phyloP scores from a whole-genome alignment of 2,113 vertebrate genomes.

The Porphyrio hochstetteri region DNA sequence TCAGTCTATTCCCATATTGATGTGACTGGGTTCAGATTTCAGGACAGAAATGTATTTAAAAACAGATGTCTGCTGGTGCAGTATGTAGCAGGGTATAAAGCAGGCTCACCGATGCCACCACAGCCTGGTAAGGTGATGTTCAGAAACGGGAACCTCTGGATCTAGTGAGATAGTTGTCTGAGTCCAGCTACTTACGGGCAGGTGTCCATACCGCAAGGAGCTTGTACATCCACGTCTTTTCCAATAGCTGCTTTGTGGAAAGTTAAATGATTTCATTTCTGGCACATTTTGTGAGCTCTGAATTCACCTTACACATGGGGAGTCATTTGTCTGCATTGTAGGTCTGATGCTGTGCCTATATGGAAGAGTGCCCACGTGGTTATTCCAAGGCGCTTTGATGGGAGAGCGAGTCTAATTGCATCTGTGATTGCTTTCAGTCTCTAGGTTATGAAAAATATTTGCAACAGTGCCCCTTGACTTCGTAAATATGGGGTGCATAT shows the following conservation, averaged over 20 bases:
- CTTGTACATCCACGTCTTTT: conserved; percentile 47
- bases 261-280: conserved; percentile 48
- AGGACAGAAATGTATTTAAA: neutral
- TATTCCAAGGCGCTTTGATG: conserved; percentile 55
- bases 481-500: conserved; percentile 65
- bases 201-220: conserved; percentile 31
- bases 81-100: neutral
- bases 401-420: conserved; percentile 36
- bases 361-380: conserved; percentile 41
- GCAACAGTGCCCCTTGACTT: conserved; percentile 62
- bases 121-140: neutral
- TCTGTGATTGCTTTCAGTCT: conserved; percentile 48
- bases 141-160: neutral
- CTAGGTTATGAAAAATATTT: conserved; percentile 61
- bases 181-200: neutral
- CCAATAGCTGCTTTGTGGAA: neutral
- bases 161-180: neutral
- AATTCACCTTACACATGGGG: conserved; percentile 47
- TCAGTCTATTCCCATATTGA: neutral
- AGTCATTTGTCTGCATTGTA: conserved; percentile 63
- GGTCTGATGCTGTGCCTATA: conserved; percentile 63
- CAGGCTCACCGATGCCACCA: neutral
- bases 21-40: neutral
- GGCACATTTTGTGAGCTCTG: neutral
- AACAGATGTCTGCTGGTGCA: neutral